Conservation (phyloP, 2,797 vertebrate genomes). For the Hemitrygon akajei region DNA sequence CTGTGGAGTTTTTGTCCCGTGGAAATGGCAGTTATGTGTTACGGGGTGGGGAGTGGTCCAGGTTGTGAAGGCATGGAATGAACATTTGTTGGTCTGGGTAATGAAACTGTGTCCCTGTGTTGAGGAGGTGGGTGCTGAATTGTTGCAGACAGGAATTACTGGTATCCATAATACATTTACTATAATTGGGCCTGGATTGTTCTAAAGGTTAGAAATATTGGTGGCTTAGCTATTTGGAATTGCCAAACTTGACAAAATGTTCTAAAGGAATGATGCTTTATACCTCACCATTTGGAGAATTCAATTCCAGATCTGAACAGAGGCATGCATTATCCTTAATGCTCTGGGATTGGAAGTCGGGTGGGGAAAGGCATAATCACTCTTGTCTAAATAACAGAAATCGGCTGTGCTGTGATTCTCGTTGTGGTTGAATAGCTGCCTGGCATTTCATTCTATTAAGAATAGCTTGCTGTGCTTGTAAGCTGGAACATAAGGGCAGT, state of each 20-base stretch:
- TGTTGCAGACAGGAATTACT: too few relatives aligned
- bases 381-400: neutral
- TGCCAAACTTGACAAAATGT: too few relatives aligned
- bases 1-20: too few relatives aligned
- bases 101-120: too few relatives aligned
- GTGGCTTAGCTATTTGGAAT: too few relatives aligned
- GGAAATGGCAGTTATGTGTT: too few relatives aligned
- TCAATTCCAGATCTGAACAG: neutral
- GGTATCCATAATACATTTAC: neutral
- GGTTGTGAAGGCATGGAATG: too few relatives aligned
- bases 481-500: neutral
- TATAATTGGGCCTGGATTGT: neutral
- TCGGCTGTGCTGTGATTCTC: neutral
- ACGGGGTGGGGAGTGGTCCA: too few relatives aligned
- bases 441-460: neutral
- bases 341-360: neutral
- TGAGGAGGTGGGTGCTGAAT: too few relatives aligned
- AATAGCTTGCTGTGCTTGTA: neutral
- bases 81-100: too few relatives aligned
- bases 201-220: neutral
- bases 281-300: neutral
- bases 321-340: neutral
- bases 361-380: neutral
- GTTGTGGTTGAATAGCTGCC: neutral
- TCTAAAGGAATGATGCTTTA: too few relatives aligned